Conservation (phyloP, 2,113 vertebrate genomes). For the Oryzias celebensis region DNA sequence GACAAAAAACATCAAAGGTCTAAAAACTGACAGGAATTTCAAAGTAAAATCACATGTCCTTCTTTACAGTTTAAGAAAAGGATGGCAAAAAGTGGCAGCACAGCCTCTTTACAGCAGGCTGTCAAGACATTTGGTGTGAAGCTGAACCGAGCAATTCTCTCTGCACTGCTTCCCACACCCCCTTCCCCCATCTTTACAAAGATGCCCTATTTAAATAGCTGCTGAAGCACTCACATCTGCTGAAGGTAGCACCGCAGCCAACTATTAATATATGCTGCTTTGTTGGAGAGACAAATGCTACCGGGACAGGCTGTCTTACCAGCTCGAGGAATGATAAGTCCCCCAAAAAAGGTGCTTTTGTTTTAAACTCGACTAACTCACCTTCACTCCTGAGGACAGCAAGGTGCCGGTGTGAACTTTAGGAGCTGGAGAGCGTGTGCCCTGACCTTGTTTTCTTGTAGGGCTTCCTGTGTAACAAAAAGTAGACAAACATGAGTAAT, state of each 20-base stretch:
- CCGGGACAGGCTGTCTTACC: slow-evolving; percentile 13
- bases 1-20: no score
- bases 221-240: slow-evolving; percentile 56
- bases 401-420: slow-evolving; percentile 91
- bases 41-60: neutral
- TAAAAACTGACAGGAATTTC: slow-evolving; percentile 2
- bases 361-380: slow-evolving; percentile 61
- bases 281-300: slow-evolving; percentile 39
- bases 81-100: slow-evolving; percentile 23
- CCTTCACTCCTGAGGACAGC: slow-evolving; percentile 91
- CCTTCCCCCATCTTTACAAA: slow-evolving; percentile 25
- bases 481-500: slow-evolving; percentile 31
- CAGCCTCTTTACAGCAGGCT: slow-evolving; percentile 27
- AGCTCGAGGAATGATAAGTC: slow-evolving; percentile 5
- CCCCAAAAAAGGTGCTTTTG: neutral
- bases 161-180: slow-evolving; percentile 31
- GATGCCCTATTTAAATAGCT: slow-evolving; percentile 68
- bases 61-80: slow-evolving; percentile 14
- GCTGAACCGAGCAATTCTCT: slow-evolving; percentile 39
- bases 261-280: slow-evolving; percentile 58
- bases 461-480: slow-evolving; percentile 83
- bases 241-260: slow-evolving; percentile 56
- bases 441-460: slow-evolving; percentile 87
- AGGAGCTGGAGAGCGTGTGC: slow-evolving; percentile 86
- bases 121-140: slow-evolving; percentile 32